These are phyloP conservation scores for Taphrorychus bicolor DNA, from an alignment of 2,888 invertebrate genomes.

Conservation along the genomic window DNA sequence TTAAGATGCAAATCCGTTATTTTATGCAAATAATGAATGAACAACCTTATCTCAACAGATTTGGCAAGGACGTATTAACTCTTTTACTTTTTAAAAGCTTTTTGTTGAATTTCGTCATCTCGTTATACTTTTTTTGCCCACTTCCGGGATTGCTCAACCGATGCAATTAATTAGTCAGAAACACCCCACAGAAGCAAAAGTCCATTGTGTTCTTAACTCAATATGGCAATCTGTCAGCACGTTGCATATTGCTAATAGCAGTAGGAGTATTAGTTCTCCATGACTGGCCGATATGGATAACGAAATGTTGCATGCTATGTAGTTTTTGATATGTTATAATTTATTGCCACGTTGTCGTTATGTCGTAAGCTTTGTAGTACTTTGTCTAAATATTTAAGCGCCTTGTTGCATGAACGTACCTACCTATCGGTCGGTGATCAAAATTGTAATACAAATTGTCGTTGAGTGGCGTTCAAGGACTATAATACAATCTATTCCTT, in stretches of 20 bases:
- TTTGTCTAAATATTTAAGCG: neutral
- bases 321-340: neutral
- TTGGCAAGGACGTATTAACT: neutral
- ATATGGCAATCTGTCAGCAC: conserved; percentile 4
- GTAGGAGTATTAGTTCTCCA: conserved; percentile 7
- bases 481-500: too few relatives aligned
- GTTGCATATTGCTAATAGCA: conserved; percentile 2
- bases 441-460: too few relatives aligned
- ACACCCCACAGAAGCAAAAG: neutral
- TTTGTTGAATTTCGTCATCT: neutral
- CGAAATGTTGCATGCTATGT: neutral
- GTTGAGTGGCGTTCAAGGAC: too few relatives aligned
- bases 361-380: neutral
- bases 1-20: neutral
- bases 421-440: neutral
- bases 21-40: too few relatives aligned
- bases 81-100: neutral
- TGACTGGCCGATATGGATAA: neutral
- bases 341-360: neutral
- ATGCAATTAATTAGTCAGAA: neutral
- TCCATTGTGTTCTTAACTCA: neutral
- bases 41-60: too few relatives aligned
- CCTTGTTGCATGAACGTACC: too few relatives aligned
- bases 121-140: neutral
- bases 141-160: neutral